phyloP scores from a whole-genome alignment of 1,140 invertebrate genomes.

The Trinorchestia longiramus region DNA sequence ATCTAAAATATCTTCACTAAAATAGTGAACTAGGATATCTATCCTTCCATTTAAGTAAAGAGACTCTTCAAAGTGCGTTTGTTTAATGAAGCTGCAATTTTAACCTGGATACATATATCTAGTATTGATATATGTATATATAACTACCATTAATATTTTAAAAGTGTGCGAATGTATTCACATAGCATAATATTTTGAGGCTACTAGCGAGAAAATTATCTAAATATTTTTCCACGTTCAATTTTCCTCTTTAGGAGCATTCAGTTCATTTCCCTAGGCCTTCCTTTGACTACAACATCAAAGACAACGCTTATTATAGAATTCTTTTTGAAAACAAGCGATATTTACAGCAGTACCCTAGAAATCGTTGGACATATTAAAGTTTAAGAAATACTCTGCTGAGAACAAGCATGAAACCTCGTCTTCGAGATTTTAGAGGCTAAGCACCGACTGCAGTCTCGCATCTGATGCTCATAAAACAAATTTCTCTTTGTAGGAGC shows the following conservation, averaged over 20 bases:
- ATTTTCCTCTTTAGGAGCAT: neutral
- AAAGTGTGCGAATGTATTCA: neutral
- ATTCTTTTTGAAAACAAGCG: neutral
- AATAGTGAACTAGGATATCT: too few relatives aligned
- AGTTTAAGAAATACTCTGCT: neutral
- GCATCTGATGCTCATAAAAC: slow-evolving; percentile 1
- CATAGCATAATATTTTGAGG: neutral
- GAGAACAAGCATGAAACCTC: neutral
- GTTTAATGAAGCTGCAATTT: too few relatives aligned
- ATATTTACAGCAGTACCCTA: neutral
- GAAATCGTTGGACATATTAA: neutral
- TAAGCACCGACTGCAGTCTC: slow-evolving; percentile 4
- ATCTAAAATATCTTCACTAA: too few relatives aligned
- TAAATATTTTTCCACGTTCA: neutral
- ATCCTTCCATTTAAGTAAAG: too few relatives aligned
- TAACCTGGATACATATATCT: too few relatives aligned
- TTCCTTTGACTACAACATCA: neutral
- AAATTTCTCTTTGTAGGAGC: slow-evolving; percentile 25
- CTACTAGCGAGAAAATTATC: neutral
- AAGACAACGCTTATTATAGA: neutral
- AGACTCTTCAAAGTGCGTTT: too few relatives aligned
- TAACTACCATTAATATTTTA: neutral
- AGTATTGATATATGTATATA: too few relatives aligned
- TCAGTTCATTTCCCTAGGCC: neutral
- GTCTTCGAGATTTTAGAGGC: slow-evolving; percentile 32